Evolutionary conservation across 1,140 invertebrate genomes (phyloP), one percentile per base, ranked within the genome.

Genomic region (Pissodes strobi): DNA sequence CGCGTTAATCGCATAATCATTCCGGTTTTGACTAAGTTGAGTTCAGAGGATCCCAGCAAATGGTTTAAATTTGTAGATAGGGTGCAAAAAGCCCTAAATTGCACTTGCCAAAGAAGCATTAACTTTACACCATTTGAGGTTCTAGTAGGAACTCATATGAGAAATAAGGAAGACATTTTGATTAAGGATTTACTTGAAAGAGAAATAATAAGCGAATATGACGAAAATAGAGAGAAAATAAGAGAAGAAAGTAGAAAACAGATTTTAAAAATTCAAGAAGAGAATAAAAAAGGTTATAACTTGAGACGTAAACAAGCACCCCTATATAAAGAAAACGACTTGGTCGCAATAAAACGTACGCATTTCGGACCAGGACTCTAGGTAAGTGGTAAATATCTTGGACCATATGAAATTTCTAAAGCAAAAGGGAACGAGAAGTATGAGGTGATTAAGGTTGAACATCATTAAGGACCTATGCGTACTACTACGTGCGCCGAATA

Each of bases 61-160:
- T 79, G 78, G 72, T 76, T 73, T 52, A 69, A 69, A 46, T 22
- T 74, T 41, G 65, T 80, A 0, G 52, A 64, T 4, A 53, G 27
- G 21, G 59, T 76, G 2, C 74, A 79, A 57, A 56, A 66, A 49
- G 56, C 49, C 10, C 23, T 81, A 21, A 79, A 79, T 56, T 67
- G 55, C 1, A 76, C 76, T 0, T 73, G 51, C 12, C 71, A 77
- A n/a, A 52, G 74, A 51, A 74, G 72, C 39, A 78, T 74, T 0
- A 66, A 67, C 3, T 68, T 13, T 0, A 72, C 74, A 3, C 79
- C 75, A 1, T 78, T 78, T 61, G 41, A 77, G 21, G 2, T 80
- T 8, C 19, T 79, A 9, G 57, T 69, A 30, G 74, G 75, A 5
- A 65, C 68, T 1, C 64, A 71, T 37, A 73, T 78, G 64, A 67